These are phyloP conservation scores for Drosophila leonis DNA, from an alignment of 2,888 invertebrate species.

Conservation along the genomic window DNA sequence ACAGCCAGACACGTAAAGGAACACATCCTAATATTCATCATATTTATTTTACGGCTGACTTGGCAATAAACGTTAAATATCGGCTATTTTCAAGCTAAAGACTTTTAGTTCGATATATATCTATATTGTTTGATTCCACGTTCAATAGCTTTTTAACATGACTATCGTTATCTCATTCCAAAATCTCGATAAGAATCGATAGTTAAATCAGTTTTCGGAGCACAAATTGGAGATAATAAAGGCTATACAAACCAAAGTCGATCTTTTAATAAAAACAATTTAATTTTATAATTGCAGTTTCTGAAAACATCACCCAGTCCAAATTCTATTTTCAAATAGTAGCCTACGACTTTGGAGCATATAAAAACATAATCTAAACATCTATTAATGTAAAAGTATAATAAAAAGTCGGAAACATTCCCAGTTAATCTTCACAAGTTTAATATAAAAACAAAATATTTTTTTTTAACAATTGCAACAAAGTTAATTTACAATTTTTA, in stretches of 20 bases:
- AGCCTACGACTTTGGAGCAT: not conserved
- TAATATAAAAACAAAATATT: conserved; percentile 11
- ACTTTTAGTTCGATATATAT: no score
- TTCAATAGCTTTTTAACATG: no score
- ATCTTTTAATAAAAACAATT: not conserved
- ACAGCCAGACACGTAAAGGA: no score
- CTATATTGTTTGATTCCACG: no score
- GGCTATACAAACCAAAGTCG: not conserved
- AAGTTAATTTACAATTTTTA: conserved; percentile 3
- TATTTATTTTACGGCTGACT: no score
- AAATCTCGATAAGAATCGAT: not conserved
- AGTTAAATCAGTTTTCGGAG: not conserved
- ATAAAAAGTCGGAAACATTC: not conserved
- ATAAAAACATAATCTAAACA: not conserved
- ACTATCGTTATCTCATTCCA: not conserved
- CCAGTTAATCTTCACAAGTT: conserved; percentile 9
- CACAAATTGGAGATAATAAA: not conserved
- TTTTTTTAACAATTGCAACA: conserved; percentile 17
- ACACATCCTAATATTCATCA: no score
- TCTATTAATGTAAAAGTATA: not conserved
- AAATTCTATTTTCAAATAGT: not conserved
- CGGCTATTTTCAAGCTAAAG: no score
- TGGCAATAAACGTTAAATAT: no score
- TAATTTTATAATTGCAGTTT: not conserved
- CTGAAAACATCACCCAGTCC: not conserved